Conservation (phyloP, 2,888 invertebrate species). For the Pheosia gnoma region DNA sequence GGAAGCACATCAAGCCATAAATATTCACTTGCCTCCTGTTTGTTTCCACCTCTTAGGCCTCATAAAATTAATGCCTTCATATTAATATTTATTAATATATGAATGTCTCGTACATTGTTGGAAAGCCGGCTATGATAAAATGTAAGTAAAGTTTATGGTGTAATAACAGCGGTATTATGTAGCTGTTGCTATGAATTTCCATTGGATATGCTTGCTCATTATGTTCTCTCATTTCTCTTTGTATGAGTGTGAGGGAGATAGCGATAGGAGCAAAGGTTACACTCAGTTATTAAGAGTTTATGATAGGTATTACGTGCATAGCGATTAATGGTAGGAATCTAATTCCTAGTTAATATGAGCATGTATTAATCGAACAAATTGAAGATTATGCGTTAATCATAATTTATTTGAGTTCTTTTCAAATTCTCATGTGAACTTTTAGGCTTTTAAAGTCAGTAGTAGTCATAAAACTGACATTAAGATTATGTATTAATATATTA, state of each 20-base stretch:
- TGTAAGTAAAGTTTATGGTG: slow-evolving; percentile 75
- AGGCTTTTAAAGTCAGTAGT: too few relatives aligned
- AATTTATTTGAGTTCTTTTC: background rate
- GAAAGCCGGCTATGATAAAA: slow-evolving; percentile 70
- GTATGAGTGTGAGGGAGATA: slow-evolving; percentile 27
- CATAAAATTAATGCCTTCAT: slow-evolving; percentile 78
- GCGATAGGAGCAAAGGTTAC: slow-evolving; percentile 30
- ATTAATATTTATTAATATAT: slow-evolving; percentile 81
- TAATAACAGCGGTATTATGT: slow-evolving; percentile 67
- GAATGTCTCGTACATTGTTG: slow-evolving; percentile 58
- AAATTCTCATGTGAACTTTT: background rate
- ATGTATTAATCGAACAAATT: background rate
- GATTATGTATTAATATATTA: too few relatives aligned
- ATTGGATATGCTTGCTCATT: slow-evolving; percentile 44
- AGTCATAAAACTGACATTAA: too few relatives aligned
- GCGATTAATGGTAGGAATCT: slow-evolving; percentile 29
- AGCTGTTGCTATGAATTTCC: slow-evolving; percentile 60
- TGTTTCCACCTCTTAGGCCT: slow-evolving; percentile 77
- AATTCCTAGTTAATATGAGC: slow-evolving; percentile 34
- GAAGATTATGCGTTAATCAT: background rate
- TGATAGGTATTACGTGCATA: slow-evolving; percentile 24
- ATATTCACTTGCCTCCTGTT: slow-evolving; percentile 74
- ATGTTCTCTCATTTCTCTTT: slow-evolving; percentile 39
- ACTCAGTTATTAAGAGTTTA: slow-evolving; percentile 35
- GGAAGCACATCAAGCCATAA: slow-evolving; percentile 69